Base-by-base conservation (phyloP, 92 coral and sea anemone genomes). In the Siderastrea radians region DNA sequence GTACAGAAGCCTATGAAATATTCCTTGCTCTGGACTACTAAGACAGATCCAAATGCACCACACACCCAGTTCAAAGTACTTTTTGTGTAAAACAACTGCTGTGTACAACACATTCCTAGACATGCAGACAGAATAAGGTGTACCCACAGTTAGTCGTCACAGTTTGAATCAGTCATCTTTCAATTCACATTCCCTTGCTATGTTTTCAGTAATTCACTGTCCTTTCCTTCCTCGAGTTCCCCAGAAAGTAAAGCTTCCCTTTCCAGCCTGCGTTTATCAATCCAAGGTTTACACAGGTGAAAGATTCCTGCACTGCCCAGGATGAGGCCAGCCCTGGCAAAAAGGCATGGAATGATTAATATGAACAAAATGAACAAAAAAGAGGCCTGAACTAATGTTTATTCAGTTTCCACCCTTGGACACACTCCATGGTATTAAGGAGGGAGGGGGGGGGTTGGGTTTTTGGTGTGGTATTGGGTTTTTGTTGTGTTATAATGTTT, bases 211-310 rank as follows among this genome's bases (percentile, higher is more conserved):
- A 77, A 49, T n/a, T 85, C 89, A 67, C 64, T 15, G 7, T 85
- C 77, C 5, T 54, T 77, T 45, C 50, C 59, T 46, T 85, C 84
- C 4, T 78, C 83, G 0, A 82, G 75, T 16, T 91, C 62, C 15
- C 79, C 79, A 38, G 77, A 68, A 44, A 72, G 72, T 13, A 87
- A 75, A 17, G 94, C 96, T 72, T 95, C 94, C 67, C 91, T 91
- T 82, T 95, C 94, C 50, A 94, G 86, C 55, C 99, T 87, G 61
- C 93, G 70, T 75, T 88, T 93, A 82, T 97, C 99, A 72, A 97
- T 86, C 78, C 96, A 97, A 45, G 99, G 99, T 81, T 93, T 97
- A 76, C 92, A 92, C 55, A 94, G 90, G 80, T 93, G 93, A 80
- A 97, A 91, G 19, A 86, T 85, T 84, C 95, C 89, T 53, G 99